A percentile compares a stretch with the other conserved stretches of the same genome.
Evolutionary conservation across 2,888 invertebrate species (phyloP).

Genomic region (Tiliacea citrago): DNA sequence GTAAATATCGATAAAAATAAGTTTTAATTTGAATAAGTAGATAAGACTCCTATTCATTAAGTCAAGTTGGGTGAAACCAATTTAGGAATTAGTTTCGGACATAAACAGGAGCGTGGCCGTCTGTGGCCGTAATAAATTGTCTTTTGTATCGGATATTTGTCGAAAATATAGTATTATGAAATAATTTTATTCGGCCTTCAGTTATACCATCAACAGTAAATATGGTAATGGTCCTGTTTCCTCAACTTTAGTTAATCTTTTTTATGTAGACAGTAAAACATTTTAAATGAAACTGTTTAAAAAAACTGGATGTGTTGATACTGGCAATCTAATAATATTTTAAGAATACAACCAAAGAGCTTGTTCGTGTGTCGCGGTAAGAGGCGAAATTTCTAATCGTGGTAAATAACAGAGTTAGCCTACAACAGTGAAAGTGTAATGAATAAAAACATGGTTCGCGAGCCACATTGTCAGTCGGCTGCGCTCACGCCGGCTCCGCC

Average conservation of each 20-base stretch:
- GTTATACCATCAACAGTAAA: slow-evolving; percentile 7
- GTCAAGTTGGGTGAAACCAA: slow-evolving; percentile 32
- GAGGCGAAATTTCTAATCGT: slow-evolving; percentile 76
- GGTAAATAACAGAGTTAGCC: slow-evolving; percentile 70
- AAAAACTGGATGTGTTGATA: slow-evolving; percentile 24
- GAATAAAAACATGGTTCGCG: slow-evolving; percentile 73
- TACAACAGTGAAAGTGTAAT: slow-evolving; percentile 75
- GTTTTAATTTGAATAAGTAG: slow-evolving; percentile 19
- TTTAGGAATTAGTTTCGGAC: slow-evolving; percentile 10
- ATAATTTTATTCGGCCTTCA: slow-evolving; percentile 29
- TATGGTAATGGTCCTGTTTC: slow-evolving; percentile 3
- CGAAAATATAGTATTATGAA: neutral
- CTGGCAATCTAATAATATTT: slow-evolving; percentile 43
- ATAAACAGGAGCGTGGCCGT: slow-evolving; percentile 12
- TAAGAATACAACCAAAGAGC: slow-evolving; percentile 75
- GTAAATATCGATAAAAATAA: slow-evolving; percentile 59
- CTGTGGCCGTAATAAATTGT: slow-evolving; percentile 18
- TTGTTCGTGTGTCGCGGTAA: slow-evolving; percentile 66
- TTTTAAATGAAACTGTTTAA: neutral
- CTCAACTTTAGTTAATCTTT: slow-evolving; percentile 10
- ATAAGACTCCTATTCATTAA: neutral
- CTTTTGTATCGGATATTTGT: slow-evolving; percentile 32
- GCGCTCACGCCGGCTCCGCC: slow-evolving; percentile 39
- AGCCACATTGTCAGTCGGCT: slow-evolving; percentile 68
- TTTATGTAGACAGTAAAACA: neutral